Evolutionary conservation across 37 sponge, comb jelly and placozoan species (phyloP), one percentile per base, ranked within the genome.

Genomic region (Halichondria panicea): DNA sequence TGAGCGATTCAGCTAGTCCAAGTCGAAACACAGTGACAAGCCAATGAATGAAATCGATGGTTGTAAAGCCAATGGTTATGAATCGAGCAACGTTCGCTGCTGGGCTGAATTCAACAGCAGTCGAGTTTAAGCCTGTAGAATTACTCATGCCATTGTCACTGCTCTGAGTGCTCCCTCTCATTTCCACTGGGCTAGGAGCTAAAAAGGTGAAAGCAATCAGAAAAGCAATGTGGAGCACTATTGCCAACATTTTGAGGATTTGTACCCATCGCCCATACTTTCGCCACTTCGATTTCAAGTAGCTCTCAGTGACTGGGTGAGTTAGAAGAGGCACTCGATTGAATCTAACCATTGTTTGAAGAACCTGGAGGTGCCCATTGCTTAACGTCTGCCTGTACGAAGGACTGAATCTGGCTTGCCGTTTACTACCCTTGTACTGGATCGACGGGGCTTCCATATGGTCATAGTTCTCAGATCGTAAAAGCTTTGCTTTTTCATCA

Each of bases 251-350:
- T 24, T 53, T 22, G 0, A 60, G 66, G 28, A 54, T 2, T 62
- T 79, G 53, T 7, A 84, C 55, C 27, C 36, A 53, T 13, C 81
- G 64, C 15, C 96, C 96, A 48, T 95, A 95, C 21, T 63, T 53
- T 34, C 64, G 24, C 96, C 96, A 95, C 43, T 91, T 91, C 35
- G 57, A 33, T 69, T 82, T 88, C 5, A 95, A 70, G 57, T 63
- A 88, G 34, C 43, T 55, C 18, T 64, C 54, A 27, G 72, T 69
- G n/a, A 92, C 54, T 5, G 92, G 87, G 48, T 95, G 92, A 35
- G 63, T 77, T 7, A 95, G 75, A 13, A 87, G 79, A 3, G 62
- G 15, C 21, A 18, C 63, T 40, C 96, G 82, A 35, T 82, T 69
- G 54, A 62, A 90, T 43, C 70, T 57, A 2, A 81, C 55, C 95